Percentiles rank a stretch among this genome's conserved stretches.
phyloP scores from a whole-genome alignment of 1,140 invertebrate species.

The Anadara kagoshimensis region DNA sequence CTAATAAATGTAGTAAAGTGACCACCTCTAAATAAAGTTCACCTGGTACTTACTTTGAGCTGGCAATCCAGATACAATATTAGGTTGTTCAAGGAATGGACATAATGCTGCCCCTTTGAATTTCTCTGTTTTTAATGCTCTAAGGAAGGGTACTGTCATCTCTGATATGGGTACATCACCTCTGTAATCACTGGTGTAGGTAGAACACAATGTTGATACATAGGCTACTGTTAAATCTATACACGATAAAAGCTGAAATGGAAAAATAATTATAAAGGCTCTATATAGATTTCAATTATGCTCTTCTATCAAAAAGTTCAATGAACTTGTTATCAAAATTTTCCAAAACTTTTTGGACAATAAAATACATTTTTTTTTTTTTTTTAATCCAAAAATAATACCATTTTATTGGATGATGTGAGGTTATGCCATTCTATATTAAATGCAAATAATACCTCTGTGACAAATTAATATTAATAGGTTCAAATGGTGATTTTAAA shows the following conservation, averaged over 20 bases:
- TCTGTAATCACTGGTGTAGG: conserved; percentile 56
- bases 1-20: background rate
- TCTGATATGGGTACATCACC: conserved; percentile 62
- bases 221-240: conserved; percentile 42
- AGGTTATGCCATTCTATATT: too few species aligned
- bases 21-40: too few species aligned
- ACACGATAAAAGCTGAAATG: conserved; percentile 56
- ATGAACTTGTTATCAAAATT: background rate
- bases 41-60: conserved; percentile 62
- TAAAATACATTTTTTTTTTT: too few species aligned
- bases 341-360: too few species aligned
- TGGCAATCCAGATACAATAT: conserved; percentile 64
- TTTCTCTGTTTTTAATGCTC: conserved; percentile 58
- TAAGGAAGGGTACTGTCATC: conserved; percentile 62
- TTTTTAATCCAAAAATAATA: too few species aligned
- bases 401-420: too few species aligned
- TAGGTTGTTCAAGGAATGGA: conserved; percentile 68
- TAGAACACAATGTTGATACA: conserved; percentile 56
- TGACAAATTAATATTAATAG: too few species aligned
- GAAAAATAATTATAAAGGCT: background rate
- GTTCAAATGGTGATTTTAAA: too few species aligned
- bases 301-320: background rate
- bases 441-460: too few species aligned
- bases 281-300: background rate
- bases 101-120: conserved; percentile 51